Base-by-base conservation (phyloP, 2,113 vertebrate genomes). In the Rhynchomys soricoides region DNA sequence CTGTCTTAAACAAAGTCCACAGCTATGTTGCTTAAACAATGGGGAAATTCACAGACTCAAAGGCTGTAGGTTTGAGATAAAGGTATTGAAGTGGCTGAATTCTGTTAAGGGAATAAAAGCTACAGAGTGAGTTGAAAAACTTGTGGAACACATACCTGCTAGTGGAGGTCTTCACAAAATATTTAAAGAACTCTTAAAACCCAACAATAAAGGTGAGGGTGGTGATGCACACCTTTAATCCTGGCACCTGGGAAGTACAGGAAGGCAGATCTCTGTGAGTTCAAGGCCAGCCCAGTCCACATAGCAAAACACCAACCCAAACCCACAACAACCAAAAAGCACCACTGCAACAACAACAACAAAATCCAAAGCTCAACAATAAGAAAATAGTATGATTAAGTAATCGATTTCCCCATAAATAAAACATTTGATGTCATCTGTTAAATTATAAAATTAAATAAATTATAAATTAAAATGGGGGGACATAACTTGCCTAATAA, bases 81-180 rank as follows among this genome's bases (percentile, higher is more conserved):
- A 45, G 8, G 29, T 75, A 5, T 50, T 16, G 10, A 19, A 17
- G 29, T 68, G 59, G 12, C 81, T 91, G 31, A 16, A 6, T 71
- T 83, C 50, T 91, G 40, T 91, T 86, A 86, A 81, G 11, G 40
- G 26, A 92, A 77, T 91, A 66, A 89, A 86, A 75, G 73, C 43
- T 74, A 82, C 59, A 71, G 21, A 21, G 21, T 75, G 71, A 71
- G 57, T 86, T 79, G 77, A 91, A 96, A 86, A 77, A 86, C 50
- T 85, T 95, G 34, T 29, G 90, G 89, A 95, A 90, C 37, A 90
- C 17, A 13, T 81, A 77, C 85, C 43, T 64, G 34, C 48, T 92
- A 45, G 45, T 82, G 7, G 3, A 82, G 4, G 77, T 50, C 7
- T 93, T 17, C 68, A 55, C 22, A 88, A 90, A 90, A 81, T 74